A percentile compares a stretch with the other conserved stretches of the same genome.
phyloP scores from a whole-genome alignment of 2,888 invertebrate species.

The Leptinotarsa peninsularis region DNA sequence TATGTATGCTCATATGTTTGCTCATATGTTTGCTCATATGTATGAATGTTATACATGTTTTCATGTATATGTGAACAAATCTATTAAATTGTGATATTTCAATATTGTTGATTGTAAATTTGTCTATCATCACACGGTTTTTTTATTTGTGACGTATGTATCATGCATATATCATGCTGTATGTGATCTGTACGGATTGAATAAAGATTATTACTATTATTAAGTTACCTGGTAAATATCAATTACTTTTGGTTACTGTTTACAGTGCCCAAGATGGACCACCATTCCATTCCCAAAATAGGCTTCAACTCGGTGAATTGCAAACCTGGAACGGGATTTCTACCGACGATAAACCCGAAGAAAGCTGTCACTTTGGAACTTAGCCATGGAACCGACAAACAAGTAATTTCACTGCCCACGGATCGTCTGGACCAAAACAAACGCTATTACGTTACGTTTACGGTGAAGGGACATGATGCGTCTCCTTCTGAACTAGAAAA shows the following conservation, averaged over 20 bases:
- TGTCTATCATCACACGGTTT: too few relatives aligned
- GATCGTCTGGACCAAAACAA: constrained; percentile 89
- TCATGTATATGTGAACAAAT: too few relatives aligned
- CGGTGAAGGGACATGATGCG: constrained; percentile 82
- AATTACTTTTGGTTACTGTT: constrained; percentile 55
- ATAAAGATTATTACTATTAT: too few relatives aligned
- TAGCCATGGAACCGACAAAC: constrained; percentile 86
- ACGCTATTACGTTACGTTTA: constrained; percentile 92
- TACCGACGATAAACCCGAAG: constrained; percentile 75
- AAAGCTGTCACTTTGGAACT: constrained; percentile 81
- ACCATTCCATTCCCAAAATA: constrained; percentile 83
- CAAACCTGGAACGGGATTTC: constrained; percentile 68
- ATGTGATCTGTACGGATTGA: too few relatives aligned
- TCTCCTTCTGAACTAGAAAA: constrained; percentile 55
- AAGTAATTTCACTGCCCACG: constrained; percentile 88
- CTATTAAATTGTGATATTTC: too few relatives aligned
- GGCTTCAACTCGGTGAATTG: constrained; percentile 65
- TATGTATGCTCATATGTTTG: too few relatives aligned
- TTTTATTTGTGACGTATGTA: too few relatives aligned
- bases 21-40: too few relatives aligned
- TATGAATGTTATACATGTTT: too few relatives aligned
- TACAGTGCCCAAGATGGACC: constrained; percentile 82
- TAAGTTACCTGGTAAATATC: background rate
- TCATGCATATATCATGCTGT: too few relatives aligned
- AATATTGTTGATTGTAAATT: too few relatives aligned